Evolutionary conservation across 2,113 vertebrate genomes (phyloP).

Genomic region (Scopus umbretta): DNA sequence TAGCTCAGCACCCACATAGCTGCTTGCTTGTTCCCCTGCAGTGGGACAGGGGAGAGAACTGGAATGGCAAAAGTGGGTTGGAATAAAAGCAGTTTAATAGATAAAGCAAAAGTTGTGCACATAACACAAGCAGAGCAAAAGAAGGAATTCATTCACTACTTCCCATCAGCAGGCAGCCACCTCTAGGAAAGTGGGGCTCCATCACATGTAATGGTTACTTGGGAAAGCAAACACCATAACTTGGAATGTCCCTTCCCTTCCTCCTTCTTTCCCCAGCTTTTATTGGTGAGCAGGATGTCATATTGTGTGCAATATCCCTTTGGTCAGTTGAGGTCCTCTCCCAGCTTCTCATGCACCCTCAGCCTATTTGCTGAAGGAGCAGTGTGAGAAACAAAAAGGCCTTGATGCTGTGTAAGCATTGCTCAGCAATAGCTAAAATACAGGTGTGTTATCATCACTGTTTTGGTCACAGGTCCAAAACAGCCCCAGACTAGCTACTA

Average conservation of each 20-base stretch:
- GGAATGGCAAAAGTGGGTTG: not conserved
- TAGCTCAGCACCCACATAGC: not conserved
- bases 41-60: not conserved
- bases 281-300: no score
- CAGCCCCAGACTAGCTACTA: not conserved
- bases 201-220: accelerated
- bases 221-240: not conserved
- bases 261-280: not conserved
- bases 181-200: not conserved
- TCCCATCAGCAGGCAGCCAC: not conserved
- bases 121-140: not conserved
- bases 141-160: not conserved
- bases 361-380: not conserved
- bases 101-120: not conserved
- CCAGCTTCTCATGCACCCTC: not conserved
- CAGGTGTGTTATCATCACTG: not conserved
- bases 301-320: not conserved
- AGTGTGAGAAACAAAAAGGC: not conserved
- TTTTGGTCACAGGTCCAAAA: not conserved
- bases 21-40: accelerated
- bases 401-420: not conserved
- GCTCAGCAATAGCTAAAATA: not conserved
- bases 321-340: not conserved
- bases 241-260: not conserved
- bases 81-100: not conserved